These are phyloP conservation scores for Apotomis capreana DNA, from an alignment of 2,888 invertebrate species.

Conservation along the genomic window DNA sequence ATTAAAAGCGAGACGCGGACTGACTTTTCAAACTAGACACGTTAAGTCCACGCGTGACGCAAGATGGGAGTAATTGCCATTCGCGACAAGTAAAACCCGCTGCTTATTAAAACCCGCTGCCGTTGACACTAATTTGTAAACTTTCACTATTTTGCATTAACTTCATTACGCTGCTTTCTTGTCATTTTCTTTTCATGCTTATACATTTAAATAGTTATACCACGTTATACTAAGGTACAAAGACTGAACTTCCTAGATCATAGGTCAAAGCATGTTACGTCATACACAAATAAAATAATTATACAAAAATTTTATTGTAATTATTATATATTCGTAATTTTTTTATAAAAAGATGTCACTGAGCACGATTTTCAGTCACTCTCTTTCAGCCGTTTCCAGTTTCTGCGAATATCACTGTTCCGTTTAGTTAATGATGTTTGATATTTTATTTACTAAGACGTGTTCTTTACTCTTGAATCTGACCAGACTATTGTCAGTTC, in stretches of 20 bases:
- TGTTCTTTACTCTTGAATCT: no score
- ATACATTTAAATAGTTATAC: conserved; percentile 8
- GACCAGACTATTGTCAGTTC: no score
- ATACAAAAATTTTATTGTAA: no score
- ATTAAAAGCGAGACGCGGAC: conserved; percentile 81
- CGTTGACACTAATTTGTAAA: conserved; percentile 73
- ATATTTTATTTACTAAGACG: no score
- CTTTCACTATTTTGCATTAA: conserved; percentile 53
- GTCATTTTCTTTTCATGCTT: conserved; percentile 27
- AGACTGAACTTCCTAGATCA: neutral
- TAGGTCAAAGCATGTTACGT: neutral
- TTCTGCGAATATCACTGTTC: no score
- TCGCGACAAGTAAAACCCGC: conserved; percentile 68
- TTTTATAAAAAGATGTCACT: no score
- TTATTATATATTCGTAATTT: no score
- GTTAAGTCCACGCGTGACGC: conserved; percentile 82
- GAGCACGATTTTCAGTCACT: no score
- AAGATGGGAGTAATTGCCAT: conserved; percentile 73
- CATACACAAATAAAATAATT: no score
- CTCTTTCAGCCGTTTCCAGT: no score
- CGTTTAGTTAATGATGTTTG: no score
- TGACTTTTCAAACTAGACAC: conserved; percentile 82
- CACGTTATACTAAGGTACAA: no score
- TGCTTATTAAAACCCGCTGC: conserved; percentile 75
- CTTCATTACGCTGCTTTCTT: conserved; percentile 36